Base-by-base conservation (phyloP, 2,888 invertebrate species). In the Lycocerus yunnanus region DNA sequence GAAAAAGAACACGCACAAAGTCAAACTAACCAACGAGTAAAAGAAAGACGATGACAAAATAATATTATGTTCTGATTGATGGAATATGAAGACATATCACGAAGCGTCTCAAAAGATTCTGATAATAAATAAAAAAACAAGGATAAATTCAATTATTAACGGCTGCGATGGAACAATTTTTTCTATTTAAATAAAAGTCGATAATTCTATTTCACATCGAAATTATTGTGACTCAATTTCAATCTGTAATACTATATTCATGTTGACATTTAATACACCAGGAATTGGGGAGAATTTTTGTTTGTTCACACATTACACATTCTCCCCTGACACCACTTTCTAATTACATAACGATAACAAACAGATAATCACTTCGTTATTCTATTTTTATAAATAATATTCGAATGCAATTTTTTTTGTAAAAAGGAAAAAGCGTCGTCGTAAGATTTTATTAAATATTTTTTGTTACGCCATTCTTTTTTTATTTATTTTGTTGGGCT, bases 81-180 rank as follows among this genome's bases (percentile, higher is more conserved):
- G 67, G 70, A 74, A 74, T 74, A 74, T 74, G 70, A 74, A 74
- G 70, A 74, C 70, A 69, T 73, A 68, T 73, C 73, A 73, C 73
- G 73, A 69, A 73, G 66, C 73, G 61, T 61, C 16, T 15, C 13
- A 61, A 61, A 16, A 61, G 16, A 61, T 61, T 61, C 61, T 1
- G 16, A 61, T 61, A 61, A 61, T 61, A 61, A 16, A 61, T 61
- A 61, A 16, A 61, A 24, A 66, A 66, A 66, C 21, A 27, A 14
- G 21, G 21, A 66, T 9, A 18, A 66, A 18, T 18, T 67, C 43
- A 67, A 43, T 67, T 67, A 67, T 13, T 16, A 43, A 27, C 13
- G 43, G 15, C 16, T 16, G 16, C 15, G 15, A 24, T 15, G n/a
- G n/a, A 43, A 27, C 11, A 6, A n/a, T 43, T 6, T n/a, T 43